Conservation (phyloP, 2,113 vertebrate species). For the Turdus rufiventris region DNA sequence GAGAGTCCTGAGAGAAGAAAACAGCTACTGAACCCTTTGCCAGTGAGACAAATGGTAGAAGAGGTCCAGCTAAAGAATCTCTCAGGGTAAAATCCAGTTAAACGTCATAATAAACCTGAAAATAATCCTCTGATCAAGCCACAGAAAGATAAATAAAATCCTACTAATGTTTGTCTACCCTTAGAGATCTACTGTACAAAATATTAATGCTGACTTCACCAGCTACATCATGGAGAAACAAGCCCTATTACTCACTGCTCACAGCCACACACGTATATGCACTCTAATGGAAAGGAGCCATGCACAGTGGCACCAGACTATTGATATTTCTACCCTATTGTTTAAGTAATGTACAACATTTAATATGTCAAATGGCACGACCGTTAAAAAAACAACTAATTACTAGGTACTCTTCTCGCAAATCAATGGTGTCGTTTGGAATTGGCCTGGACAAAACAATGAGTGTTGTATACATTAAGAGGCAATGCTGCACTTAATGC, state of each 20-base stretch:
- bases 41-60: not conserved
- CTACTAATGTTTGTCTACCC: slow-evolving; percentile 2
- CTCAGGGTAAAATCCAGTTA: slow-evolving; percentile 13
- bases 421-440: slow-evolving; percentile 47
- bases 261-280: not conserved
- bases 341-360: slow-evolving; percentile 53
- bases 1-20: not conserved
- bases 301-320: slow-evolving; percentile 57
- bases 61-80: slow-evolving; percentile 14
- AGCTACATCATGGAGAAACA: slow-evolving; percentile 33
- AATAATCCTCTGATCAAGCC: slow-evolving; percentile 16
- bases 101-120: slow-evolving; percentile 34
- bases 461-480: not conserved
- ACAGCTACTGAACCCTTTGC: not conserved
- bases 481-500: not conserved
- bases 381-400: not conserved
- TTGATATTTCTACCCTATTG: slow-evolving; percentile 45
- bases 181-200: slow-evolving; percentile 18
- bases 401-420: slow-evolving; percentile 22
- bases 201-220: slow-evolving; percentile 40
- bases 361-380: slow-evolving; percentile 54
- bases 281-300: slow-evolving; percentile 56
- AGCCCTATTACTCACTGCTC: slow-evolving; percentile 33
- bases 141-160: slow-evolving; percentile 37
- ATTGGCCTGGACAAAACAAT: slow-evolving; percentile 1